Percentiles rank a stretch among this genome's conserved stretches.
These are phyloP conservation scores for Synanthedon vespiformis DNA, from an alignment of 2,888 invertebrate genomes.

Conservation along the genomic window DNA sequence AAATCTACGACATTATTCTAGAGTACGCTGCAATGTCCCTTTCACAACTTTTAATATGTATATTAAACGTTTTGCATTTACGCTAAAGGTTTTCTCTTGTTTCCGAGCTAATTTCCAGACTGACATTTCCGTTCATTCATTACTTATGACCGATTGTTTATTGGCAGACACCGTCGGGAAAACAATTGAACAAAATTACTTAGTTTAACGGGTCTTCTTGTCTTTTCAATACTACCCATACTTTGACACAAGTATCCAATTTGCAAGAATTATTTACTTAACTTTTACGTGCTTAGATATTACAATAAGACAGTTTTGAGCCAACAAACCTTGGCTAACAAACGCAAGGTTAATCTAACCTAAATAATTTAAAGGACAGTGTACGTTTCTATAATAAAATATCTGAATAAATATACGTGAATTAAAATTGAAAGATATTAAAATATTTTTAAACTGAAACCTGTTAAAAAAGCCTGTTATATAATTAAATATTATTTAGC, in stretches of 20 bases:
- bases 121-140: slow-evolving; percentile 69
- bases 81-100: slow-evolving; percentile 65
- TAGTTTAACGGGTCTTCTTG: slow-evolving; percentile 45
- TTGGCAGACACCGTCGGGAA: slow-evolving; percentile 53
- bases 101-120: slow-evolving; percentile 62
- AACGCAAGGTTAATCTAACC: no score
- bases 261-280: no score
- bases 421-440: no score
- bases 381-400: no score
- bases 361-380: no score
- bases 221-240: slow-evolving; percentile 6
- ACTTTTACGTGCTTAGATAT: no score
- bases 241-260: background rate
- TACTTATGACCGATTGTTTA: slow-evolving; percentile 63
- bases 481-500: no score
- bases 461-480: no score
- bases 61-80: slow-evolving; percentile 54
- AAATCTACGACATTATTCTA: slow-evolving; percentile 28
- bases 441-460: no score
- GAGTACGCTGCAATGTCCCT: slow-evolving; percentile 18
- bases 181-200: slow-evolving; percentile 55
- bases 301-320: no score
- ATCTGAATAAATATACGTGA: no score
- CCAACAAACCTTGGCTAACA: no score
- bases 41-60: slow-evolving; percentile 44